phyloP scores from a whole-genome alignment of 2,113 vertebrate species.

The Ibidorhyncha struthersii region DNA sequence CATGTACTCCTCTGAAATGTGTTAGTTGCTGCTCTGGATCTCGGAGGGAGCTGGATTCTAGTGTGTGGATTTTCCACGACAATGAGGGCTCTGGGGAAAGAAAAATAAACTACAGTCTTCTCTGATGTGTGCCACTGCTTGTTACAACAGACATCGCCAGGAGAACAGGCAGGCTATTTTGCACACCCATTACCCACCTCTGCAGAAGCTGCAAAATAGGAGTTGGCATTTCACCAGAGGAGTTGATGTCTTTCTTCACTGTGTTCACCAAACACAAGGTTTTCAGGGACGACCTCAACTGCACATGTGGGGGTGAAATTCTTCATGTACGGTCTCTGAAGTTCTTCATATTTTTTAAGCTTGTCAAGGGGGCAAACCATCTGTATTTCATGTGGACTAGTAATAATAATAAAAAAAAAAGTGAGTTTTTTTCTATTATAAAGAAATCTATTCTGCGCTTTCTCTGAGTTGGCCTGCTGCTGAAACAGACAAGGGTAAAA shows the following conservation, averaged over 20 bases:
- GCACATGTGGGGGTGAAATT: not conserved
- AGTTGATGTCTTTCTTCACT: not conserved
- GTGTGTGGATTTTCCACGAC: not conserved
- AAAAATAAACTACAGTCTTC: not conserved
- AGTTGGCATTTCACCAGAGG: not conserved
- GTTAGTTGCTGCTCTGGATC: not conserved
- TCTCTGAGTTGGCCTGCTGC: not conserved
- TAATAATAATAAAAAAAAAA: not conserved
- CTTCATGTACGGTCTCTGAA: not conserved
- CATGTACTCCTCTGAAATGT: not conserved
- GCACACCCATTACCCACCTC: not conserved
- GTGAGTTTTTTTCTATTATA: not conserved
- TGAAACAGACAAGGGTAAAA: not conserved
- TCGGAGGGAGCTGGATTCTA: not conserved
- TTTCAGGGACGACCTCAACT: not conserved
- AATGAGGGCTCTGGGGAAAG: not conserved
- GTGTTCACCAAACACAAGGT: not conserved
- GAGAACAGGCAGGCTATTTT: not conserved
- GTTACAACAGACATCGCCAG: not conserved
- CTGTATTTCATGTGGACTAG: not conserved
- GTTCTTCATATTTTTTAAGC: not conserved
- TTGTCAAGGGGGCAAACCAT: not conserved
- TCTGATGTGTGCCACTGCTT: not conserved
- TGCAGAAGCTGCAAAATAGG: not conserved
- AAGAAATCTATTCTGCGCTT: not conserved